Base-by-base conservation (phyloP, 2,888 invertebrate genomes). In the Aphelenchoides bicaudatus region DNA sequence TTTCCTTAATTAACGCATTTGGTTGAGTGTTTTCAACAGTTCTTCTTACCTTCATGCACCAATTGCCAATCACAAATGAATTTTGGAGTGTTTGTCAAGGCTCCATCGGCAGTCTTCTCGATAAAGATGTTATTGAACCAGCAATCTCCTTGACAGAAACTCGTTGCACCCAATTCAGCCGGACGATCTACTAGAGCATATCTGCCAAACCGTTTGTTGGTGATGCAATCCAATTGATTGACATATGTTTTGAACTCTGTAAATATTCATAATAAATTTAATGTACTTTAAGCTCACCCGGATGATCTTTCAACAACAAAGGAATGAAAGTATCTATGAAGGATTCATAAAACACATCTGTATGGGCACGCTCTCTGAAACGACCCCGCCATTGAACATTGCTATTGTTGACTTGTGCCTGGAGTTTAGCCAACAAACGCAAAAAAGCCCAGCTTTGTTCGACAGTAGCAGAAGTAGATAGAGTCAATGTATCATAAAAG, bases 71-170 rank as follows among this genome's bases (percentile, higher is more conserved):
- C 52, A 19, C 39, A 16, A 2, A 52, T 19, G n/a, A 21, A 19
- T 1, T 16, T 19, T 1, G 27, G 10, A 16, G 39, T 4, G 47
- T 50, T 21, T 1, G 51, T 10, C 19, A 52, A 10, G 8, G 51
- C n/a, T 19, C 52, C 52, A 29, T 52, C 52, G 19, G 53, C 51
- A n/a, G 16, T 10, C 27, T 52, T 52, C 30, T 52, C 50, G 4
- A 38, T 48, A 19, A 52, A 16, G 8, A 46, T 29, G 53, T 52
- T 52, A 25, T 52, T 52, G 8, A 21, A 25, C 51, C 50, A 52
- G 37, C 37, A 50, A 21, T 52, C 52, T 8, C 52, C 52, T n/a
- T 52, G 47, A 34, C 19, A 19, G 2, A 48, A 48, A 3, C 49
- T 30, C 10, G 30, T 25, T 28, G 49, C 49, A 16, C 30, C 28